These are phyloP conservation scores for Lepilemur ruficaudatus DNA, from an alignment of 2,797 vertebrate genomes.

Conservation along the genomic window DNA sequence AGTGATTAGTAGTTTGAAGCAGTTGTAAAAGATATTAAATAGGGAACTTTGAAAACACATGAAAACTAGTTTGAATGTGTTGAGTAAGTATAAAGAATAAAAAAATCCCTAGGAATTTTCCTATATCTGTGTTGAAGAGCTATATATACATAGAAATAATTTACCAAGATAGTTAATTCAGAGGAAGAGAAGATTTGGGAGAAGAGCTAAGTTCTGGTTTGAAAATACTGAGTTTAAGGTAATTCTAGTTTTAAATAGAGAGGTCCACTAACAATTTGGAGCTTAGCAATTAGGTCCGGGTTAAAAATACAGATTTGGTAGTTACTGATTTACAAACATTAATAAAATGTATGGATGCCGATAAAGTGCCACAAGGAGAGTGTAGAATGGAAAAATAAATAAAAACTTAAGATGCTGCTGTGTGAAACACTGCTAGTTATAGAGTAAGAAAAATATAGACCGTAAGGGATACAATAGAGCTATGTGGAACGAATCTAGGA, in stretches of 20 bases:
- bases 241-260: not conserved
- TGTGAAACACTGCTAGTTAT: not conserved
- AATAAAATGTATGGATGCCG: not conserved
- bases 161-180: not conserved
- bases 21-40: not conserved
- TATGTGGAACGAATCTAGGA: not conserved
- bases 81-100: not conserved
- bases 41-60: not conserved
- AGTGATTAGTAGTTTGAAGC: not conserved
- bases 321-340: not conserved
- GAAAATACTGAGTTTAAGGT: not conserved
- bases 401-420: not conserved
- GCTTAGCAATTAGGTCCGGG: not conserved
- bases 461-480: not conserved
- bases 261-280: not conserved
- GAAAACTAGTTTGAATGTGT: not conserved
- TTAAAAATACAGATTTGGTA: not conserved
- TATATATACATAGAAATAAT: not conserved
- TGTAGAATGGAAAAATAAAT: not conserved
- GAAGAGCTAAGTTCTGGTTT: not conserved
- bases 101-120: not conserved
- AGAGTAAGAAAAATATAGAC: not conserved
- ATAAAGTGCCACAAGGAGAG: not conserved
- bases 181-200: not conserved
- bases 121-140: not conserved